Evolutionary conservation across 2,113 vertebrate genomes (phyloP), one percentile per base, ranked within the genome.

Genomic region (Lonchura striata): DNA sequence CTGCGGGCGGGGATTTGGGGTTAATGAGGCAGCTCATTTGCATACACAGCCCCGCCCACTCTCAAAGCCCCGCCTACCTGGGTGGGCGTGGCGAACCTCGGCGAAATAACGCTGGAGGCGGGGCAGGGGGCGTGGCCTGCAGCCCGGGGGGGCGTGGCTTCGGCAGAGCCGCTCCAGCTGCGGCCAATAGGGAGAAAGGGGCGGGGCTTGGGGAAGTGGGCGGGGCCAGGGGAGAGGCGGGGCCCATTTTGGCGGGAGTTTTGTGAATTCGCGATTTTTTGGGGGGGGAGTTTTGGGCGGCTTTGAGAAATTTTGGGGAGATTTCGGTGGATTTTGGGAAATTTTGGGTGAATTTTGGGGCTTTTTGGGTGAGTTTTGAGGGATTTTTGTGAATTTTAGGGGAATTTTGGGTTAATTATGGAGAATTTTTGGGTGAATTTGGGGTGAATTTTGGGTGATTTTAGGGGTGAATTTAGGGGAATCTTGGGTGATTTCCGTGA

Each of bases 11-110:
- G 1, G 23, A n/a, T 5, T 33, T 8, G 2, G 0, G 0, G 2
- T 1, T 0, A n/a, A 0, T 8, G 1, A 10, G 4, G 0, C 0
- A 3, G 1, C 44, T 50, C 0, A 41, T 78, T 78, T 78, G 47
- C 75, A 78, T 64, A 22, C 0, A 39, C 9, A 39, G 39, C 1
- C 7, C 10, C 6, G 0, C 13, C 30, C 6, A n/a, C n/a, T n/a
- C 0, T 3, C 10, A 2, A 22, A 18, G 37, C 24, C 8, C 37
- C 24, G 4, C 75, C 75, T 52, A 78, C 75, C 59, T 5, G 14
- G 2, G 19, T 22, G 75, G 59, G 59, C 23, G 37, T 52, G 46
- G 30, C 59, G 46, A 6, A 78, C 28, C 2, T 21, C 59, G 0
- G 4, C 7, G 1, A 33, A 41, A 21, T 78, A 78, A 8, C 30